These are phyloP conservation scores for Cryptomyrus ogoouensis DNA, from an alignment of 2,113 vertebrate genomes.

Conservation along the genomic window DNA sequence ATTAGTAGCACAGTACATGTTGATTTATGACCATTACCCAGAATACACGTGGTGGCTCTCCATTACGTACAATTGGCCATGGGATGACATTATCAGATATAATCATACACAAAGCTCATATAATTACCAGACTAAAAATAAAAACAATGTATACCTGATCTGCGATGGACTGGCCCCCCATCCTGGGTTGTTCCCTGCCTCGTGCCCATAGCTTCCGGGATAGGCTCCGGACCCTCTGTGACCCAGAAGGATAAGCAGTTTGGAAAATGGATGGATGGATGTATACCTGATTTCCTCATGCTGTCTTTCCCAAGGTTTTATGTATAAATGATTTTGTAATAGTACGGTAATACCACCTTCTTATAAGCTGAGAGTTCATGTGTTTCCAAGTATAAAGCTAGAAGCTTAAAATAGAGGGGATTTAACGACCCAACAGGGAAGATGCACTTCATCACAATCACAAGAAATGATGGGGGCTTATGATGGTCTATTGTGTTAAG, in stretches of 20 bases:
- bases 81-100: background rate
- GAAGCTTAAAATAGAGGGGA: background rate
- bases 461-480: background rate
- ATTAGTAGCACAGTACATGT: background rate
- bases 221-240: too few species aligned
- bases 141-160: background rate
- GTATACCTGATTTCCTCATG: background rate
- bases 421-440: background rate
- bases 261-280: too few species aligned
- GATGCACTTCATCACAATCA: background rate
- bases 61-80: background rate
- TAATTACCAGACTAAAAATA: background rate
- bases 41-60: background rate
- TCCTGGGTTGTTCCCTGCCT: too few species aligned
- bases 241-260: too few species aligned
- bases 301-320: background rate
- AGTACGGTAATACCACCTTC: background rate
- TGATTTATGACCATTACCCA: background rate
- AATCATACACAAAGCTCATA: background rate
- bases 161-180: too few species aligned
- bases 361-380: background rate
- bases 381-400: background rate
- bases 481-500: background rate
- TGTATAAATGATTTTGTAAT: background rate
- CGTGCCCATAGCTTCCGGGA: too few species aligned